phyloP scores from a whole-genome alignment of 2,113 vertebrate genomes.

The Aspidoscelis tigris region DNA sequence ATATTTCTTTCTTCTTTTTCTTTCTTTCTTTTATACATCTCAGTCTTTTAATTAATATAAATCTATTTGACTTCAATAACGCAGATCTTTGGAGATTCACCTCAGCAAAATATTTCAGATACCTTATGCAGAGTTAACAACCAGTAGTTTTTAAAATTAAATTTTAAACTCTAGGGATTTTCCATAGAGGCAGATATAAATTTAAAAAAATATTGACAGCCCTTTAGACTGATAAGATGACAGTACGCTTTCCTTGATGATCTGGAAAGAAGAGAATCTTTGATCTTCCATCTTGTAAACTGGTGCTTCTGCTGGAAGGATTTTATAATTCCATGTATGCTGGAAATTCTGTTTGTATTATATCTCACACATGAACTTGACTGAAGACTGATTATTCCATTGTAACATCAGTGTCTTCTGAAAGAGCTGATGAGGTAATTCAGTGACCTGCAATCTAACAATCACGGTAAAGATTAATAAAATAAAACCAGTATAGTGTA shows the following conservation, averaged over 20 bases:
- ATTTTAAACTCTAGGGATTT: constrained; percentile 28
- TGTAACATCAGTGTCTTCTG: neutral
- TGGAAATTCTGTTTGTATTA: neutral
- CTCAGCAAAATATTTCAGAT: neutral
- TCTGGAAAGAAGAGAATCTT: neutral
- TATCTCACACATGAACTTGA: neutral
- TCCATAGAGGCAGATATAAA: neutral
- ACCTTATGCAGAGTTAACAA: constrained; percentile 14
- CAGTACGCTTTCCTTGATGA: neutral
- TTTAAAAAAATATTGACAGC: constrained; percentile 10
- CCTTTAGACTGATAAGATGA: neutral
- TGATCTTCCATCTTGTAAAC: constrained; percentile 1
- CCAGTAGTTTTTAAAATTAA: constrained; percentile 26
- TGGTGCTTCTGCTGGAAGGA: neutral
- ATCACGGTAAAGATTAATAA: too few relatives aligned
- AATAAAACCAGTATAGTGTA: too few relatives aligned
- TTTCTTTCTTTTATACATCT: neutral
- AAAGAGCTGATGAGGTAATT: too few relatives aligned
- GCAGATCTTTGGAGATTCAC: neutral
- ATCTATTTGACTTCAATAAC: constrained; percentile 15
- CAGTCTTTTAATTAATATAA: neutral
- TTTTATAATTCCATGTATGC: neutral
- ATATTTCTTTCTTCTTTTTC: too few relatives aligned
- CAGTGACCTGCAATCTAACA: too few relatives aligned
- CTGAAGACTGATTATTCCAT: neutral